Evolutionary conservation across 1,140 invertebrate genomes (phyloP), one percentile per base, ranked within the genome.

Genomic region (Zeugodacus cucurbitae): DNA sequence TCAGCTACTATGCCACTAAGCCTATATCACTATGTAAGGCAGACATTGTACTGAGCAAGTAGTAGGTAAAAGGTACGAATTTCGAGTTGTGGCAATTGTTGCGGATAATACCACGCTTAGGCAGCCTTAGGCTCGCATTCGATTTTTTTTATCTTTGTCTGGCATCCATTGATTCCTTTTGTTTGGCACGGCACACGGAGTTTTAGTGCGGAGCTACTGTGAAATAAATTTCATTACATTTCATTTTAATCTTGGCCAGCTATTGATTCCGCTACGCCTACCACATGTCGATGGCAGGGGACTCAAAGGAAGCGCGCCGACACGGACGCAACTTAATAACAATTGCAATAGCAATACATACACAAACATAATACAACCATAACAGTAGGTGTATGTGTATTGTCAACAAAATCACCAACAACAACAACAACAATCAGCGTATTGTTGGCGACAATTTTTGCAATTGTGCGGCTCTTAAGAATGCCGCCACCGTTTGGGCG

Each of bases 151-250:
- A 48, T 29, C 37, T 82, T 82, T 82, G 26, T 82, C 26, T 82
- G 74, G 41, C 41, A 48, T 37, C 48, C 74, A 82, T 82, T 82
- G 37, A 82, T 48, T 37, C 17, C 26, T 70, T 70, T 70, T 70
- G 32, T 70, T 70, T 14, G 10, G 3, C 48, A 54, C 6, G 14
- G 48, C 22, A 17, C 58, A 26, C 58, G 58, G 26, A 22, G 58
- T 62, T 62, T 26, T 26, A n/a, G 26, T 10, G 58, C n/a, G 5
- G 10, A n/a, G 67, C 34, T 37, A 37, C 67, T 82, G 37, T 82
- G 44, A 82, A 82, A 82, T 82, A 82, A 82, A 82, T 82, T 82
- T 82, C 74, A 82, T 82, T 82, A 82, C 74, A 22, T 82, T 82
- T 82, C 74, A 82, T 82, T 82, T 82, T 41, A 48, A 82, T 82